Evolutionary conservation across 2,888 invertebrate genomes (phyloP).

Genomic region (Noctua pronuba): DNA sequence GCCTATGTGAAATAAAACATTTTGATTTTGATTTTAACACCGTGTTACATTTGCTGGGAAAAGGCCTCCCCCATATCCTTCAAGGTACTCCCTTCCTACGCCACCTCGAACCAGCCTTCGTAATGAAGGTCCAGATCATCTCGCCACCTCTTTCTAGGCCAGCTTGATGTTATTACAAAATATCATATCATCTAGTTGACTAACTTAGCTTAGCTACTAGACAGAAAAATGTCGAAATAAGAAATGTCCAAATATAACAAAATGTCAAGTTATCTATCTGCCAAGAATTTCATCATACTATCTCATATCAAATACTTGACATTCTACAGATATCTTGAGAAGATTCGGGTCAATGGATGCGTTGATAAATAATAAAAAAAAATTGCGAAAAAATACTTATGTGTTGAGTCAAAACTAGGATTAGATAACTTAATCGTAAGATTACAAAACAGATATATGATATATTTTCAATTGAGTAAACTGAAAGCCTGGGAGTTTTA

Average conservation of each 20-base stretch:
- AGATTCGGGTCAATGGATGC: constrained; percentile 33
- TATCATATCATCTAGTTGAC: background rate
- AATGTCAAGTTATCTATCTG: constrained; percentile 16
- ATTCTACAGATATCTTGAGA: background rate
- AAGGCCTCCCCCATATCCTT: no score
- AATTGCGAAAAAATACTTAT: constrained; percentile 21
- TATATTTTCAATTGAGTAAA: background rate
- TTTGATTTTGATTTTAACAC: no score
- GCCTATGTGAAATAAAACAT: no score
- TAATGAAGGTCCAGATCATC: no score
- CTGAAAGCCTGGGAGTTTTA: background rate
- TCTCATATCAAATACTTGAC: constrained; percentile 6
- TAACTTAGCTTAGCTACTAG: background rate
- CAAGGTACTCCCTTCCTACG: no score
- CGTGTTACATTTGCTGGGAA: no score
- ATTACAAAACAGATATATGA: background rate
- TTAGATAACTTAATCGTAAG: constrained; percentile 5
- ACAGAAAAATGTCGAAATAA: constrained; percentile 9
- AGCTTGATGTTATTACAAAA: background rate
- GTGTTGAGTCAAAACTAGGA: background rate
- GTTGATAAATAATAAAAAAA: constrained; percentile 5
- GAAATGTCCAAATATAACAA: constrained; percentile 5
- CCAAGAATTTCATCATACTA: constrained; percentile 11
- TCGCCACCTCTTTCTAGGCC: background rate
- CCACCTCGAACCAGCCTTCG: no score